Base-by-base conservation (phyloP, 2,113 vertebrate species). In the Antigone vipio region DNA sequence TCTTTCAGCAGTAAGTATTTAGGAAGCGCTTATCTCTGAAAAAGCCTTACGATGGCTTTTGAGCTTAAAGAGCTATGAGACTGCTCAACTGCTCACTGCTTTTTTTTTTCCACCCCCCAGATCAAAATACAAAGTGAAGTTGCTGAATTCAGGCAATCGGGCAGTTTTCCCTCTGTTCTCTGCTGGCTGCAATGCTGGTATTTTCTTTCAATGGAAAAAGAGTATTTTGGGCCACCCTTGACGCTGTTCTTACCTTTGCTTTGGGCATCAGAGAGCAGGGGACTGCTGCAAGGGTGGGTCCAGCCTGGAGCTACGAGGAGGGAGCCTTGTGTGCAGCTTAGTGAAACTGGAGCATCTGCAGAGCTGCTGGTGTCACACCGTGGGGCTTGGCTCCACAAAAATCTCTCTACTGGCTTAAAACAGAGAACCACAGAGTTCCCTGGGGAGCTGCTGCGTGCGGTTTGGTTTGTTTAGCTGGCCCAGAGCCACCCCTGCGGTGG, bases 21-120 rank as follows among this genome's bases (percentile, higher is more conserved):
- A 95, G 96, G 95, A 93, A 96, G 94, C 7, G 62, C 95, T 97
- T 94, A 97, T 96, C 96, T 97, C 91, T 15, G 7, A 59, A 88
- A 94, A 95, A 96, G 84, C 91, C 78, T 85, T 85, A 29, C 32
- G 83, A 42, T 91, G 93, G 90, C 80, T 92, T 96, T 95, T 44
- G 89, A 80, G 94, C 93, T 97, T 95, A 93, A 71, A 80, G 89
- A 93, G 82, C 90, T 45, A 32, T 67, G 93, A 94, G 94, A 16
- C 89, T 90, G 82, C 88, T 86, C 80, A 38, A 15, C 78, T 49
- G 79, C 38, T 20, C 10, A 2, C 35, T 15, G 17, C 9, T 40
- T 45, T 18, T 44, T 58, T 74, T 9, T 20, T 23, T 52, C 44
- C 4, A 8, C 22, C 49, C 53, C 19, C 24, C 6, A 35, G 60